Conservation (phyloP, 92 coral and sea anemone species). For the Isaurus tuberculatus region DNA sequence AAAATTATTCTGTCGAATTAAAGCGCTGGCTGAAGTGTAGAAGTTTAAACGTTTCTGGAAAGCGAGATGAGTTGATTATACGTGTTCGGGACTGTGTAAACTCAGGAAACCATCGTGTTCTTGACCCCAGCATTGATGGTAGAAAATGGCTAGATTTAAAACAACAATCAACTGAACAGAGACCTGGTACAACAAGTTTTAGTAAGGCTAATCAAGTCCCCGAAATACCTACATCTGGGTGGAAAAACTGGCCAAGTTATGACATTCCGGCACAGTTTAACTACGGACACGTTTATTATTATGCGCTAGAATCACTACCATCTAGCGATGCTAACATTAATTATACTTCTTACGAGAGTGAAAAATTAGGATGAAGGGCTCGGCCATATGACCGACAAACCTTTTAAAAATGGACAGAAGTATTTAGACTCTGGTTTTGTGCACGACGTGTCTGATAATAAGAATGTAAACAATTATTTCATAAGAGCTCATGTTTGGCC, state of each 20-base stretch:
- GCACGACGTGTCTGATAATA: slow-evolving; percentile 47
- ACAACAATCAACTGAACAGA: no score
- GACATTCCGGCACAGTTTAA: slow-evolving; percentile 45
- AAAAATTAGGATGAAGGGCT: slow-evolving; percentile 31
- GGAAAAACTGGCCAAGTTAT: slow-evolving; percentile 36
- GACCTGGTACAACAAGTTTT: no score
- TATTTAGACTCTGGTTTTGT: slow-evolving; percentile 49
- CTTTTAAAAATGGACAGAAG: slow-evolving; percentile 47
- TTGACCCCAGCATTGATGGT: no score
- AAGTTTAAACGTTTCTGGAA: no score
- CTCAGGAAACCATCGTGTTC: no score
- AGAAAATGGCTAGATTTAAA: no score
- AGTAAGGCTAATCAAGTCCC: slow-evolving; percentile 3
- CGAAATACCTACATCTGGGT: slow-evolving; percentile 42
- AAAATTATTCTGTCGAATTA: no score
- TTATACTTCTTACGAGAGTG: no score
- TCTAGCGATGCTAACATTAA: no score
- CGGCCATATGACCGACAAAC: slow-evolving; percentile 65
- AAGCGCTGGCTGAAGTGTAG: no score
- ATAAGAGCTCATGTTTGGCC: slow-evolving; percentile 58
- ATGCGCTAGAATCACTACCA: background rate
- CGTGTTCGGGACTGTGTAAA: no score
- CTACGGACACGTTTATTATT: slow-evolving; percentile 55
- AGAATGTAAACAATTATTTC: slow-evolving; percentile 30
- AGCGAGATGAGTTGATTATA: no score